Base-by-base conservation (phyloP, 2,888 invertebrate genomes). In the Lasioglossum morio region DNA sequence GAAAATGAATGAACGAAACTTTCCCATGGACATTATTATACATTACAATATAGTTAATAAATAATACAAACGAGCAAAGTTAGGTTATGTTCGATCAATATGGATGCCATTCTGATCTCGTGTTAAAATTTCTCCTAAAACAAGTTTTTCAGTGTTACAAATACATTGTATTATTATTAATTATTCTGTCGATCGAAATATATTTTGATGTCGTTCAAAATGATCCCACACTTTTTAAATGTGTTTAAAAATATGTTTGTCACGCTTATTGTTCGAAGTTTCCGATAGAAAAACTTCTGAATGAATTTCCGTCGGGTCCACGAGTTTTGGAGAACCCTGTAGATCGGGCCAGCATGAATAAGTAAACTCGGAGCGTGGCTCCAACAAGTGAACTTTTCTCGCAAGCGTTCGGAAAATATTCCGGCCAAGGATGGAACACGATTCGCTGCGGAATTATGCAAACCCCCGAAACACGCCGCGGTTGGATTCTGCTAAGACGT, bases 371-470 rank as follows among this genome's bases (percentile, higher is more conserved):
- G 70, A 37, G 10, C 23, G 8, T 30, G 23, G 60, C 46, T 27
- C 46, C 63, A 34, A 48, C 76, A 23, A 66, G 46, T 48, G 37
- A 57, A 53, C 37, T 53, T 74, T 69, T 19, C 73, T 34, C 37
- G 43, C 46, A 5, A 4, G 43, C 46, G 69, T 70, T 30, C 46
- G 46, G 53, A 82, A 82, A 82, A 80, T 75, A 70, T n/a, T 37
- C 10, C 57, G 16, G 7, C 46, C 73, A 48, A 74, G 74, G 48
- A 37, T 63, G 72, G 46, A 46, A 69, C 82, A 78, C 89, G 82
- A 87, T 89, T 90, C 76, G 70, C 75, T 73, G 74, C 30, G 80
- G 87, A 87, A 87, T 90, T 90, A 89, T 86, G 87, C 88, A 78
- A 88, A 82, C 87, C 69, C 69, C 63, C 73, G 80, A 53, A 72